Base-by-base conservation (phyloP, 2,113 vertebrate genomes). In the Callopanchax toddi region DNA sequence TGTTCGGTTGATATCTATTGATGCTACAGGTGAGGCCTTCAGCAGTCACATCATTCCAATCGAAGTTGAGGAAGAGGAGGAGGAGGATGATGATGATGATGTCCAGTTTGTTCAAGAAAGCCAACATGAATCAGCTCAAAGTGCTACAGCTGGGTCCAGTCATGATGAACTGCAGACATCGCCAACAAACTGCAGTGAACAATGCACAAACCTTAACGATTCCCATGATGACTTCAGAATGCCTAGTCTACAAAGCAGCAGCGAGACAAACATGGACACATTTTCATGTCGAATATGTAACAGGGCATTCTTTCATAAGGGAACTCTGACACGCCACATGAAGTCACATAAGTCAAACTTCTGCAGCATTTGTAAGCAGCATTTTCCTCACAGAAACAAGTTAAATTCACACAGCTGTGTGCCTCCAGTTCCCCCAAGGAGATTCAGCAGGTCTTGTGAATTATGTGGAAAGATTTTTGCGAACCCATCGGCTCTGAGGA, bases 391-490 rank as follows among this genome's bases (percentile, higher is more conserved):
- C 20, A 80, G 52, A 39, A 54, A 44, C 32, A 79, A 80, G 49
- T 55, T 85, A 4, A 76, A 76, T 8, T 76, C 55, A 0, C 89
- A 89, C 82, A 80, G 49, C 11, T 90, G 78, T 3, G 45, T 78
- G 6, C 50, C 74, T 52, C 65, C 26, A 0, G n/a, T 56, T 29
- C 37, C 37, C 10, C 29, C 61, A 8, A 21, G 53, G 21, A 63
- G 18, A 20, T 6, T 25, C 20, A 76, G 21, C 8, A 81, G 67
- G 45, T 67, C 68, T 0, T 92, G 90, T 7, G 59, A 79, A 25
- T 8, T 85, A 11, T 90, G 91, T 7, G 87, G 87, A 1, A 90
- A 89, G 73, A 71, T 54, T 1, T 92, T 91, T 23, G 68, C 78
- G 0, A 85, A 82, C 67, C 85, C 61, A 3, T 90, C 89, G 0